Base-by-base conservation (phyloP, 2,113 vertebrate genomes). In the Trematomus loennbergii region DNA sequence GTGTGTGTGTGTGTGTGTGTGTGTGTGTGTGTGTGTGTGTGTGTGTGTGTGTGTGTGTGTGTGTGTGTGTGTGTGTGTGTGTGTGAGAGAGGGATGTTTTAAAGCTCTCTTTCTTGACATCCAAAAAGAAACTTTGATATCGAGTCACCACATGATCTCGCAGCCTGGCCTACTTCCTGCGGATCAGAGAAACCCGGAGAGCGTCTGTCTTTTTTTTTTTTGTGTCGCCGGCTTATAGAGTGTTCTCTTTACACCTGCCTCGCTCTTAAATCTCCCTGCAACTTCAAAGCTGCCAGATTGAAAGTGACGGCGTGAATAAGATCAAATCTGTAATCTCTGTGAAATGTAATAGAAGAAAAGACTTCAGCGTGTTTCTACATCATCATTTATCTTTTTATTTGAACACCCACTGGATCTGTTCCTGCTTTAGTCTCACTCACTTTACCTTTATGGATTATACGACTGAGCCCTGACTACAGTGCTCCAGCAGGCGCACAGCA, bases 81-180 rank as follows among this genome's bases (percentile, higher is more conserved):
- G 59, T 80, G 22, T 62, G 75, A 58, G 53, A 36, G 66, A 64
- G 63, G 52, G 65, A 55, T 75, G 82, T 77, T 86, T 87, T 57
- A 79, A 85, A 82, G 67, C 76, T 87, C 53, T 72, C 71, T 75
- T 49, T 91, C 72, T 82, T 78, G 75, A 83, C 78, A 87, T 79
- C 72, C 62, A 79, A 76, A 79, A 79, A 81, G 25, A 63, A 88
- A 91, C 88, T 90, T 90, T 90, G 88, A 88, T 87, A 84, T 68
- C 74, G 69, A 90, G 85, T 89, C 89, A 92, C 81, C 85, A 89
- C 81, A 79, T 89, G 91, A 92, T 92, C 88, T 78, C 68, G 64
- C 3, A 81, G 84, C 72, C 75, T 93, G 94, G 79, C 92, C 93
- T 91, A 93, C 82, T 93, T 94, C 89, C 43, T 63, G 79, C 87